Conservation (phyloP, 1,140 invertebrate species). For the Heliothis virescens region DNA sequence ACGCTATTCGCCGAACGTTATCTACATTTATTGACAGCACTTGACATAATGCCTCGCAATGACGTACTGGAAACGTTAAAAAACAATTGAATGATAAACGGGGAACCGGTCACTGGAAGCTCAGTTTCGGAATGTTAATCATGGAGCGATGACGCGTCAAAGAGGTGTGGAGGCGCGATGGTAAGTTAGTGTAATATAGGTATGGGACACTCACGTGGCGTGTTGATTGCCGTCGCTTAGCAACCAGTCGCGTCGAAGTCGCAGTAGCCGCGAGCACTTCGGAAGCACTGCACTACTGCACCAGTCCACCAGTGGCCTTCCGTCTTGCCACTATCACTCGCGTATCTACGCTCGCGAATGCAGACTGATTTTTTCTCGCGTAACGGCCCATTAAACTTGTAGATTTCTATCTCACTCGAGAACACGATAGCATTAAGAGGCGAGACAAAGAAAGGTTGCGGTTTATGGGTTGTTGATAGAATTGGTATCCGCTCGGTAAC, state of each 20-base stretch:
- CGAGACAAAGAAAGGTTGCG: conserved; percentile 85
- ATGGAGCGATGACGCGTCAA: conserved; percentile 34
- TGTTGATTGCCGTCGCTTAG: conserved; percentile 47
- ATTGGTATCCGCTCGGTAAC: conserved; percentile 85
- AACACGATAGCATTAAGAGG: conserved; percentile 73
- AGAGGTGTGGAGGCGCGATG: conserved; percentile 12
- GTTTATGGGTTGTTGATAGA: conserved; percentile 87
- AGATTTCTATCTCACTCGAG: conserved; percentile 83
- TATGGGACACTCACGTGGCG: conserved; percentile 57
- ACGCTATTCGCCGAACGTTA: conserved; percentile 33
- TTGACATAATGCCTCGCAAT: conserved; percentile 35
- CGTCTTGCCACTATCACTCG: conserved; percentile 84
- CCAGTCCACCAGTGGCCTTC: conserved; percentile 69
- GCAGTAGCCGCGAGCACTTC: conserved; percentile 21
- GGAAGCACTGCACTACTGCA: conserved; percentile 60
- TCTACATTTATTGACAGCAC: conserved; percentile 40
- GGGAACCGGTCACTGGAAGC: conserved; percentile 27
- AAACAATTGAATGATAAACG: conserved; percentile 14
- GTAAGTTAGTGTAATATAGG: conserved; percentile 8
- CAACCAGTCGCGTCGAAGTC: conserved; percentile 66
- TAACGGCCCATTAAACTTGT: conserved; percentile 86
- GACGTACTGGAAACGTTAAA: conserved; percentile 24
- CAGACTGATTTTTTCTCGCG: conserved; percentile 85
- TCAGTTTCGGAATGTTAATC: conserved; percentile 39
- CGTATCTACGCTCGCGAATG: conserved; percentile 85